phyloP scores from a whole-genome alignment of 2,113 vertebrate species.

The Strix uralensis region DNA sequence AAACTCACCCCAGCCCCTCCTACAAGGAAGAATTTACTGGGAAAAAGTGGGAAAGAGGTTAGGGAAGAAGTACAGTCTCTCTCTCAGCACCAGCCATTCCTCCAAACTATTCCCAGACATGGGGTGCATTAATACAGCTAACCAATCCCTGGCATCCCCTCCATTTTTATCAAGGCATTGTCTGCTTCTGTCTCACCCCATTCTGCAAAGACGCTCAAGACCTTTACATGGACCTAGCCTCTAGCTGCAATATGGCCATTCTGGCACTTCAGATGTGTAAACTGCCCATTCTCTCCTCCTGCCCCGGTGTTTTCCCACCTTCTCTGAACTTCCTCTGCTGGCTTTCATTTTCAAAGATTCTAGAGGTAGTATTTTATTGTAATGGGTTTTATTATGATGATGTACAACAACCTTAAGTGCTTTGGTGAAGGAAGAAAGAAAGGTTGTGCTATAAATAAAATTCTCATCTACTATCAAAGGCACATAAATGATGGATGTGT shows the following conservation, averaged over 20 bases:
- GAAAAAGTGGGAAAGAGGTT: background rate
- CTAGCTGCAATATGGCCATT: background rate
- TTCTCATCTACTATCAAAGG: background rate
- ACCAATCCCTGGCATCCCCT: background rate
- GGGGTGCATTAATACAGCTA: background rate
- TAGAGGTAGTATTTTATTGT: constrained; percentile 28
- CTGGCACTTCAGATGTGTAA: background rate
- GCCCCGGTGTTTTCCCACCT: background rate
- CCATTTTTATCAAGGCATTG: background rate
- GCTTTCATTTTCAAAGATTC: background rate
- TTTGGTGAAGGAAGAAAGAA: constrained; percentile 10
- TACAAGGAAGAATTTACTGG: background rate
- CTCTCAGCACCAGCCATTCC: background rate
- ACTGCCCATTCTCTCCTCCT: background rate
- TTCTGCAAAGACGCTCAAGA: background rate
- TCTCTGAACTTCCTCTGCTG: background rate
- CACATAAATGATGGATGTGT: background rate
- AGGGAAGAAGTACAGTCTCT: background rate
- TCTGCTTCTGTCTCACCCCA: background rate
- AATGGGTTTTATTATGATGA: constrained; percentile 16
- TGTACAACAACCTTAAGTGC: constrained; percentile 42
- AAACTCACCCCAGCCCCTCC: background rate
- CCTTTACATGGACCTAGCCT: background rate
- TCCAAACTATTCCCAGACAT: background rate
- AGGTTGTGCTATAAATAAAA: constrained; percentile 50